Conservation (phyloP, 2,888 invertebrate species). For the Onthophagus sagittarius region DNA sequence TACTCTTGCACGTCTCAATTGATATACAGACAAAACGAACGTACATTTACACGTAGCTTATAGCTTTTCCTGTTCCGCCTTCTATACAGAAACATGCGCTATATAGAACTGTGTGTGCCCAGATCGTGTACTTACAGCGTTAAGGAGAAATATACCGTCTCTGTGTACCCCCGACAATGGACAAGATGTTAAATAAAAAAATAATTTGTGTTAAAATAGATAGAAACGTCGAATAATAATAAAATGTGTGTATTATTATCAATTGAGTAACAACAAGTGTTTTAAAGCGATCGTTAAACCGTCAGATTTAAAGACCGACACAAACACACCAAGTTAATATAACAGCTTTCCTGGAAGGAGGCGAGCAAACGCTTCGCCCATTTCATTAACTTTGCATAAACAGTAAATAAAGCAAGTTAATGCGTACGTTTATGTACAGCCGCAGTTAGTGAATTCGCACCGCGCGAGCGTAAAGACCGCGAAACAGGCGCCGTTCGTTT, state of each 20-base stretch:
- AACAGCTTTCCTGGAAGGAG: not conserved
- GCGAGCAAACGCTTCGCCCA: not conserved
- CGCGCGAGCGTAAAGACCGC: not conserved
- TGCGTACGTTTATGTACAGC: not conserved
- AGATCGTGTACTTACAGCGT: not conserved
- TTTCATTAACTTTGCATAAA: not conserved
- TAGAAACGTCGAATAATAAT: not conserved
- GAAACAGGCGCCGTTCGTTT: not conserved
- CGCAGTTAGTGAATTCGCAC: not conserved
- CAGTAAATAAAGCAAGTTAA: not conserved
- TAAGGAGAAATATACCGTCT: not conserved
- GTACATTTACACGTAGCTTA: conserved; percentile 1
- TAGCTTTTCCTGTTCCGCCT: conserved; percentile 20
- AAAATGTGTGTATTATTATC: not conserved
- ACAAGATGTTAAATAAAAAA: not conserved
- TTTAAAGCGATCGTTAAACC: not conserved
- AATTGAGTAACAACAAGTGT: not conserved
- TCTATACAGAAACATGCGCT: conserved; percentile 7
- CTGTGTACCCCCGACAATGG: not conserved
- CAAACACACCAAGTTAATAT: not conserved
- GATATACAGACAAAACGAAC: conserved; percentile 12
- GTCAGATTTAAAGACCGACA: not conserved
- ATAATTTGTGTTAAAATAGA: not conserved
- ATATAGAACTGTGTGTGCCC: not conserved
- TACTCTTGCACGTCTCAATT: conserved; percentile 17